Evolutionary conservation across 2,888 invertebrate genomes (phyloP), one percentile per base, ranked within the genome.

Genomic region (Epistrophella euchroma): DNA sequence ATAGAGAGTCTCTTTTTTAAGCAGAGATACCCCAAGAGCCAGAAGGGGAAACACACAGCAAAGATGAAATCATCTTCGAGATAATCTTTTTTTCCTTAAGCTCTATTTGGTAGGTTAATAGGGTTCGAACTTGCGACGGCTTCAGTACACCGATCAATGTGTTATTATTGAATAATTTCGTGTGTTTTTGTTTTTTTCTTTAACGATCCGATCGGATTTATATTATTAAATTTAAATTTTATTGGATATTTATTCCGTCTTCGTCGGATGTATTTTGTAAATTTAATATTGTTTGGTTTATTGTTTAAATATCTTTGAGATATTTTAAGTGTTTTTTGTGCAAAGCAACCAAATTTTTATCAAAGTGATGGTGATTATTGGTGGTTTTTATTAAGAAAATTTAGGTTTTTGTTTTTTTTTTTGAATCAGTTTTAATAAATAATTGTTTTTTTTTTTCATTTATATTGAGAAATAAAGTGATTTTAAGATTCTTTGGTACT

Each of bases 101-200:
- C 82, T 86, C 37, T 52, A 50, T 60, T 28, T 28, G 55, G 73
- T 77, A 76, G 60, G 60, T 86, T 82, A 86, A 78, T 86, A 86
- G 71, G 86, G 82, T 86, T 86, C 73, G 86, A 86, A 71, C 86
- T 82, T 58, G 77, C 82, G 64, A 77, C 64, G 74, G 81, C 58
- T 64, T 64, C 81, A 82, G 77, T 68, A 68, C 52, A 52, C 22
- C 15, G 64, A 52, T 35, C 19, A 32, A 0, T 43, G 25, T 47
- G 47, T 19, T 32, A 25, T 52, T 15, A 2, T 45, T 64, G 28
- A 35, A 15, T 19, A n/a, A n/a, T 52, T 47, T 47, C 10, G 6
- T 47, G 47, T 47, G 17, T 28, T 28, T 32, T 32, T 56, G 4
- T 17, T 45, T 10, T 32, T 17, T n/a, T 10, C 32, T 17, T 22